Evolutionary conservation across 2,888 invertebrate genomes (phyloP).

Genomic region (Chesias legatella): DNA sequence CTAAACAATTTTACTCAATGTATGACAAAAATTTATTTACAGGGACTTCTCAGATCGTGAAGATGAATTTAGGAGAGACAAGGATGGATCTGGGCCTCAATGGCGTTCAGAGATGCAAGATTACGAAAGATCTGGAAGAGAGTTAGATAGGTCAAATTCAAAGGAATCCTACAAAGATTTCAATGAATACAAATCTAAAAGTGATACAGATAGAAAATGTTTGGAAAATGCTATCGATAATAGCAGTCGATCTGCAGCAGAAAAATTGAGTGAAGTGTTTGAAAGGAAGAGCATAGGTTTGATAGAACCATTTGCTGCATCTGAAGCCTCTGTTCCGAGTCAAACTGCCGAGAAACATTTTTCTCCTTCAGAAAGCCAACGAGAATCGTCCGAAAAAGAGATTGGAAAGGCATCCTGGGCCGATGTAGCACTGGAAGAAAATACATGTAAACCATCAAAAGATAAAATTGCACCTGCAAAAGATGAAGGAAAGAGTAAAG

Average conservation of each 20-base stretch:
- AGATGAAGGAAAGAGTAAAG: constrained; percentile 33
- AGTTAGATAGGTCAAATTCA: constrained; percentile 70
- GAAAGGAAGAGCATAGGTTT: constrained; percentile 71
- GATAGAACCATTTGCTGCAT: constrained; percentile 52
- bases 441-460: constrained; percentile 37
- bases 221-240: constrained; percentile 56
- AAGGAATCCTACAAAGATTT: constrained; percentile 77
- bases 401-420: constrained; percentile 72
- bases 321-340: constrained; percentile 52
- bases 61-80: constrained; percentile 70
- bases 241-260: constrained; percentile 67
- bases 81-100: constrained; percentile 66
- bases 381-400: constrained; percentile 74
- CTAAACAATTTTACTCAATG: no score
- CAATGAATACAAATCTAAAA: constrained; percentile 72
- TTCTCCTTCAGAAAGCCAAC: constrained; percentile 60
- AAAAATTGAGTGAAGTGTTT: constrained; percentile 73
- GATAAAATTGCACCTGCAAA: constrained; percentile 46
- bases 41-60: constrained; percentile 74
- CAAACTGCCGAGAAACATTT: constrained; percentile 74
- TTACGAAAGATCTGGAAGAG: constrained; percentile 65
- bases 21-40: constrained; percentile 33
- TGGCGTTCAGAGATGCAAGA: constrained; percentile 78
- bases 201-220: constrained; percentile 70
- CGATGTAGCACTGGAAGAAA: constrained; percentile 67